Conservation (phyloP, 2,888 invertebrate species). For the Hyposoter didymator region DNA sequence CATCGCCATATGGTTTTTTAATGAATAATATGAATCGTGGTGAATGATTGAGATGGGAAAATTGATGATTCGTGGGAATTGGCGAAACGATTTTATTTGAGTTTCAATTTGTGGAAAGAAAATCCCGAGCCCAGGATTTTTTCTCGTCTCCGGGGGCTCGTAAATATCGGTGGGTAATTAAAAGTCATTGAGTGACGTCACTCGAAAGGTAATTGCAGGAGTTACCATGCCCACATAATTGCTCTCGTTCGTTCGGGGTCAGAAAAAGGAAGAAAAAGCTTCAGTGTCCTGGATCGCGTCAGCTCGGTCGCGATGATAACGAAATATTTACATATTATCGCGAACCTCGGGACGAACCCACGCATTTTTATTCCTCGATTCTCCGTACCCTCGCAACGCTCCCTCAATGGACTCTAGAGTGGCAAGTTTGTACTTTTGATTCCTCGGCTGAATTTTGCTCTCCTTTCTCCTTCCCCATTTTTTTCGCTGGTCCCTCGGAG, state of each 20-base stretch:
- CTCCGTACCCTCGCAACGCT: constrained; percentile 21
- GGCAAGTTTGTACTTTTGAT: constrained; percentile 36
- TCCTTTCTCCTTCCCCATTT: constrained; percentile 1
- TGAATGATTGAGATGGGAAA: not conserved
- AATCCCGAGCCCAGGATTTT: not conserved
- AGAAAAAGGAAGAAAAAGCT: constrained; percentile 68
- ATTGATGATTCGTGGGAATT: not conserved
- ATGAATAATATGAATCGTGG: not conserved
- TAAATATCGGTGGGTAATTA: constrained; percentile 82
- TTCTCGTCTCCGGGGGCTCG: constrained; percentile 76
- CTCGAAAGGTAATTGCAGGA: constrained; percentile 81
- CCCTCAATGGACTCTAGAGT: not conserved
- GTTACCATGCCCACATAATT: constrained; percentile 83
- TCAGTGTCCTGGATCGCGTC: constrained; percentile 63
- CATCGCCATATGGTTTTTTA: not conserved
- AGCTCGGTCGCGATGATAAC: constrained; percentile 78
- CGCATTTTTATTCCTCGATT: constrained; percentile 36
- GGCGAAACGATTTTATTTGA: too few species aligned
- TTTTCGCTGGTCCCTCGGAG: constrained; percentile 27
- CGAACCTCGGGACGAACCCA: constrained; percentile 62
- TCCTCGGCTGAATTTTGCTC: constrained; percentile 36
- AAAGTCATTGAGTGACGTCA: constrained; percentile 83
- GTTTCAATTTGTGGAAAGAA: not conserved
- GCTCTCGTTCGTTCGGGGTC: constrained; percentile 70
- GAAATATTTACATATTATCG: constrained; percentile 84